Base-by-base conservation (phyloP, 1,140 invertebrate genomes). In the Calosoma granatense region DNA sequence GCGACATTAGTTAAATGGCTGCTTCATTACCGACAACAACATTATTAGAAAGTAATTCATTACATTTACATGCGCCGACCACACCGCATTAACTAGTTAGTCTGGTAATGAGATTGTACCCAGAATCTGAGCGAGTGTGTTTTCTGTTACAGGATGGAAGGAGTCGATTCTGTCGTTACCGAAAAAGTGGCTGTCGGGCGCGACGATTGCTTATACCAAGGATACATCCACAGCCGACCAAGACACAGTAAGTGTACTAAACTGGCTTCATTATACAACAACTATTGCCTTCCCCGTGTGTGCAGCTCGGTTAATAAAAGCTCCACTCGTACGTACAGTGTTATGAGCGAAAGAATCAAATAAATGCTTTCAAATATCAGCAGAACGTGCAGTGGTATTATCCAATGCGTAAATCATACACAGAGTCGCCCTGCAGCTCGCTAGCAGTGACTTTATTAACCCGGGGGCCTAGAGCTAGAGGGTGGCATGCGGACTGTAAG, bases 91-190 rank as follows among this genome's bases (percentile, higher is more conserved):
- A 36, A 36, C 26, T 36, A 36, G n/a, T 36, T 36, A 36, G n/a
- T 36, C 26, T 36, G n/a, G 26, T 36, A 36, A 36, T 36, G 26
- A 36, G 26, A 36, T 36, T n/a, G 6, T 36, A 36, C n/a, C 26
- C 26, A n/a, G n/a, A n/a, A n/a, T n/a, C n/a, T n/a, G n/a, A n/a
- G n/a, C n/a, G n/a, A n/a, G n/a, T n/a, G n/a, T 36, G 26, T 36
- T 36, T 36, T 36, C 26, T 57, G 63, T 77, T 78, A 0, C 70
- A 81, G 82, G 80, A 82, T 84, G 82, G 82, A 75, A 74, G 59
- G 81, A 83, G 62, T 82, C 81, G 14, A 69, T 83, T 61, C 68
- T 84, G 53, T 78, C 82, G 9, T 71, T 84, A 64, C 81, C 81
- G 51, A 83, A 82, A 69, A 80, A 80, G 69, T 81, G 80, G 76